Percentiles rank a stretch among this genome's conserved stretches.
These are phyloP conservation scores for Equus quagga DNA, from an alignment of 2,113 vertebrate species.

Conservation along the genomic window DNA sequence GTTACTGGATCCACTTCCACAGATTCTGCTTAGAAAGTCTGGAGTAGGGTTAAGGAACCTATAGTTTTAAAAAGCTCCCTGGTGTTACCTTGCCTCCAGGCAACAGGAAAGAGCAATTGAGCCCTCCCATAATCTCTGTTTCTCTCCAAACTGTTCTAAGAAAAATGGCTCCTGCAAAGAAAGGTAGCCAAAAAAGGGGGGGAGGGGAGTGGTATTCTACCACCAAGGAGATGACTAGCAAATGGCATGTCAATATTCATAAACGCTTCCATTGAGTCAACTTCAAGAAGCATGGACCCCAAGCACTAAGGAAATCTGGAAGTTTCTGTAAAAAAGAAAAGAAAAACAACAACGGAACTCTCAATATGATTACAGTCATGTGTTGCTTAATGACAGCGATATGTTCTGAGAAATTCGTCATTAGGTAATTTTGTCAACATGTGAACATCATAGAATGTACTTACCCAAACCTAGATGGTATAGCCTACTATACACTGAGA, in stretches of 20 bases:
- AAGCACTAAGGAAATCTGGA: background rate
- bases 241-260: background rate
- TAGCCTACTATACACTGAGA: too few species aligned
- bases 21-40: conserved; percentile 3
- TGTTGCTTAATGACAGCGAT: too few species aligned
- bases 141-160: background rate
- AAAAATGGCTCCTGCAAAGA: background rate
- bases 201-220: background rate
- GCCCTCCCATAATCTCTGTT: background rate
- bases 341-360: background rate
- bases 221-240: background rate
- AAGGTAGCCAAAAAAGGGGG: background rate
- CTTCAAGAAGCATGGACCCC: background rate
- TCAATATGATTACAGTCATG: background rate
- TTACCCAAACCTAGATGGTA: too few species aligned
- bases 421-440: too few species aligned
- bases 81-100: background rate
- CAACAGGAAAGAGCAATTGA: background rate
- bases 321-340: background rate
- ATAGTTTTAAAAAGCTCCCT: background rate
- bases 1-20: background rate
- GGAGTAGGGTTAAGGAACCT: background rate
- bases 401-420: too few species aligned
- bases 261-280: background rate
- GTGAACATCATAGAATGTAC: too few species aligned